Evolutionary conservation across 2,888 invertebrate genomes (phyloP).

Genomic region (Aleiodes leptofemur): DNA sequence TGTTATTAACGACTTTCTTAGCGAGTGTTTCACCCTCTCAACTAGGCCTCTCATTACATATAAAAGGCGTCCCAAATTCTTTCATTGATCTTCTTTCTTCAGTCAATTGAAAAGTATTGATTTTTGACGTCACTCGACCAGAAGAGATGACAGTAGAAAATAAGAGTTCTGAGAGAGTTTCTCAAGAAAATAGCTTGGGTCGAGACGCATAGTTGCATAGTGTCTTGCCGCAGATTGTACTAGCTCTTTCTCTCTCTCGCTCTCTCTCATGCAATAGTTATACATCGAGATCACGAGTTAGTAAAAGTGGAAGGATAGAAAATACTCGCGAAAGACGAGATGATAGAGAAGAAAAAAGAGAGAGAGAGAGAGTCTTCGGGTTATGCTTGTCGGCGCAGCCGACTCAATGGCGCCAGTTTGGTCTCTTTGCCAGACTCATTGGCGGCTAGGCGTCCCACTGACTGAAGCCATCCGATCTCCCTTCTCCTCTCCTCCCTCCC

Average conservation of each 20-base stretch:
- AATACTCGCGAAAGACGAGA: slow-evolving; percentile 44
- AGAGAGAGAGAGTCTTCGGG: slow-evolving; percentile 7
- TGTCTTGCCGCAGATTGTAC: slow-evolving; percentile 1
- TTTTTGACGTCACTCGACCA: not conserved
- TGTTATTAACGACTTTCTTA: no score
- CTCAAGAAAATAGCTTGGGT: not conserved
- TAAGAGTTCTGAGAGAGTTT: not conserved
- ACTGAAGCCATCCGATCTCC: slow-evolving; percentile 60
- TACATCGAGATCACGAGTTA: slow-evolving; percentile 19
- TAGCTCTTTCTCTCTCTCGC: not conserved
- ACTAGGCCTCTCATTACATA: no score
- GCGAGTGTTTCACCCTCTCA: no score
- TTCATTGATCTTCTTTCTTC: not conserved
- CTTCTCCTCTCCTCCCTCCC: slow-evolving; percentile 42
- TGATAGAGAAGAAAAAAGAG: slow-evolving; percentile 52
- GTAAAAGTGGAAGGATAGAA: slow-evolving; percentile 44
- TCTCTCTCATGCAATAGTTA: slow-evolving; percentile 16
- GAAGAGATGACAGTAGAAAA: not conserved
- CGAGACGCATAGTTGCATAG: not conserved
- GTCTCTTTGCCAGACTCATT: slow-evolving; percentile 72
- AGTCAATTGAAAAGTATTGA: not conserved
- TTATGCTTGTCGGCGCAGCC: slow-evolving; percentile 46
- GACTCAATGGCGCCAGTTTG: slow-evolving; percentile 60
- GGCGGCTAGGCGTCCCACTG: slow-evolving; percentile 71
- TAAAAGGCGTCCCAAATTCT: no score